A percentile compares a stretch with the other conserved stretches of the same genome.
These are phyloP conservation scores for Mormyrus lacerda DNA, from an alignment of 2,113 vertebrate genomes.

Conservation along the genomic window DNA sequence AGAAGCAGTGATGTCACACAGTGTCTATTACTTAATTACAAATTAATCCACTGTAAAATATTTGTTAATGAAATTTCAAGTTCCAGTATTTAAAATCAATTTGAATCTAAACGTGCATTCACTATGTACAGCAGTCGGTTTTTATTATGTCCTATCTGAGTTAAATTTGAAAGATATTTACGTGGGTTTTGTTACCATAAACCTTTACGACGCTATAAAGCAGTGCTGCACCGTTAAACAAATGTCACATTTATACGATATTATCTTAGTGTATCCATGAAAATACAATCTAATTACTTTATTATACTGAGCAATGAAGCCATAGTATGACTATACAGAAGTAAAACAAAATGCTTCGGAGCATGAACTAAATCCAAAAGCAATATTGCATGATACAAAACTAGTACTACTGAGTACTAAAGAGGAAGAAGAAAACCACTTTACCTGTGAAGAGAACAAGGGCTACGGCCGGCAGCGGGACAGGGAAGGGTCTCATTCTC, in stretches of 20 bases:
- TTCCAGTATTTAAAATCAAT: neutral
- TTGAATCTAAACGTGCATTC: neutral
- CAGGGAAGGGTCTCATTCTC: slow-evolving; percentile 39
- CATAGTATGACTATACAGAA: neutral
- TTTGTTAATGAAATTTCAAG: neutral
- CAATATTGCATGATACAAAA: neutral
- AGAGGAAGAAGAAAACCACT: too few relatives aligned
- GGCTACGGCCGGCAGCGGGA: slow-evolving; percentile 17
- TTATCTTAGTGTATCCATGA: neutral
- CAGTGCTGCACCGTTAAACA: neutral
- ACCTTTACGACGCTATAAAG: neutral
- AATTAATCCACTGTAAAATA: neutral
- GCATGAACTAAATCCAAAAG: neutral
- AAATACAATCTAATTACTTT: neutral
- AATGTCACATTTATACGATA: neutral
- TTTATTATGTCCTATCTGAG: neutral
- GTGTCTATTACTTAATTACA: neutral
- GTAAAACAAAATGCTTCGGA: neutral
- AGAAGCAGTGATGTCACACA: neutral
- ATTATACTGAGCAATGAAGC: neutral
- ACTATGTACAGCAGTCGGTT: neutral
- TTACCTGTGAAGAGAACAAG: slow-evolving; percentile 55
- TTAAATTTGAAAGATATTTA: neutral
- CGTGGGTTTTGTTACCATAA: neutral
- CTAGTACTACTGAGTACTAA: neutral